Base-by-base conservation (phyloP, 1,140 invertebrate species). In the Tenebrio molitor region DNA sequence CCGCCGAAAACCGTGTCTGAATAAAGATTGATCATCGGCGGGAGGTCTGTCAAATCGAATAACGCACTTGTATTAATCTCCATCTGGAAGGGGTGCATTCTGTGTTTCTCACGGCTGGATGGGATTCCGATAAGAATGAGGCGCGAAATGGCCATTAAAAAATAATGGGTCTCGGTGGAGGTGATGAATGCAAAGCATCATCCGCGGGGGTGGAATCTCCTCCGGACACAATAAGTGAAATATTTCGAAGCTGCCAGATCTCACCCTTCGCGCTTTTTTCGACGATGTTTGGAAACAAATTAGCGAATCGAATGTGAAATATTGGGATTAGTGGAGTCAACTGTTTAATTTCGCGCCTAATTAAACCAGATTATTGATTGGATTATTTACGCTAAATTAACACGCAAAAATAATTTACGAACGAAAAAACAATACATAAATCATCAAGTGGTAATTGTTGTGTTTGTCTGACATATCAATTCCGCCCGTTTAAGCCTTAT, bases 11-110 rank as follows among this genome's bases (percentile, higher is more conserved):
- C n/a, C 50, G 23, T 58, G 50, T 58, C 29, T 58, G 50, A 58
- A 58, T 58, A 58, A 58, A 58, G 50, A 58, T 58, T 58, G 50
- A 58, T 58, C 23, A 58, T 58, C 50, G 15, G 50, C 15, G 23
- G 50, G 50, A 29, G 50, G 50, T 58, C 50, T 58, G 50, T 58
- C 50, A 58, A 58, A 29, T 50, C 17, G 44, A 50, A 50, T 50
- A 50, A 21, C 44, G 44, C n/a, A 50, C 17, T 17, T 50, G 44
- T 50, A 50, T 58, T 58, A 58, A 33, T 58, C 23, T 58, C 14
- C 15, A 29, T 29, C 21, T 7, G 10, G 29, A 58, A 29, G 42
- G 50, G 23, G 25, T 3, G 21, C 21, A 58, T 29, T 58, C 15
- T 2, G 44, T 50, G 44, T 50, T 50, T 50, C 44, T 50, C 44